Evolutionary conservation across 2,888 invertebrate genomes (phyloP).

Genomic region (Cheilosia pagana): DNA sequence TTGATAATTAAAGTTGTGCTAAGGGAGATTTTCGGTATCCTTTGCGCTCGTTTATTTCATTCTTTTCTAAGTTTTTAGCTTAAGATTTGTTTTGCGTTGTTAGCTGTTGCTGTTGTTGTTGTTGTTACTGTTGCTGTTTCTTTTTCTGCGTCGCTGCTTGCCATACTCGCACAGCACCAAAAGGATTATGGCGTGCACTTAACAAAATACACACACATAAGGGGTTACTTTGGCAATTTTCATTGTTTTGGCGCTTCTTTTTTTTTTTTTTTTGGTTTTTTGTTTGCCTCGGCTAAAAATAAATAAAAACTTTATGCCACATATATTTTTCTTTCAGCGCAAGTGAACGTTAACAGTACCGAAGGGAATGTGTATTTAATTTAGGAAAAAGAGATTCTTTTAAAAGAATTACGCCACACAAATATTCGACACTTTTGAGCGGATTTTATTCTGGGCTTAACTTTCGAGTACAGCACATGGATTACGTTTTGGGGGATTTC

Average conservation of each 20-base stretch:
- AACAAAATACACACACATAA: constrained; percentile 58
- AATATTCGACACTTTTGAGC: constrained; percentile 38
- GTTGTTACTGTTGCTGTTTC: constrained; percentile 1
- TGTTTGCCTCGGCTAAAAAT: constrained; percentile 17
- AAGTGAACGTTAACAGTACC: constrained; percentile 6
- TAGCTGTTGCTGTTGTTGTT: constrained; percentile 10
- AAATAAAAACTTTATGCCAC: constrained; percentile 53
- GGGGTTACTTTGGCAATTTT: constrained; percentile 63
- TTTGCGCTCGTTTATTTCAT: constrained; percentile 58
- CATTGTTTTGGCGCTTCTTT: constrained; percentile 41
- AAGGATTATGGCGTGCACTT: constrained; percentile 68
- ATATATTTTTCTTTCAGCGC: constrained; percentile 60
- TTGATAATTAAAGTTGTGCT: constrained; percentile 73
- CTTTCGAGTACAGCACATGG: constrained; percentile 4
- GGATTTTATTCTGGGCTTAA: constrained; percentile 48
- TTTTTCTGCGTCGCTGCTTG: constrained; percentile 1
- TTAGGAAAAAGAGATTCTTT: constrained; percentile 62
- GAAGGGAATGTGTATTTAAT: constrained; percentile 63
- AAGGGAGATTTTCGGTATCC: constrained; percentile 56
- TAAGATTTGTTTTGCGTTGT: constrained; percentile 52
- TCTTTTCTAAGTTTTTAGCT: constrained; percentile 63
- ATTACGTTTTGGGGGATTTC: not conserved
- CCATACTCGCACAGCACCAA: not conserved
- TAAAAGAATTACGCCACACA: constrained; percentile 49
- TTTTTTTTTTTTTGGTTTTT: constrained; percentile 6